These are phyloP conservation scores for Caenorhabditis brenneri DNA, from an alignment of 1,140 invertebrate species.

Conservation along the genomic window DNA sequence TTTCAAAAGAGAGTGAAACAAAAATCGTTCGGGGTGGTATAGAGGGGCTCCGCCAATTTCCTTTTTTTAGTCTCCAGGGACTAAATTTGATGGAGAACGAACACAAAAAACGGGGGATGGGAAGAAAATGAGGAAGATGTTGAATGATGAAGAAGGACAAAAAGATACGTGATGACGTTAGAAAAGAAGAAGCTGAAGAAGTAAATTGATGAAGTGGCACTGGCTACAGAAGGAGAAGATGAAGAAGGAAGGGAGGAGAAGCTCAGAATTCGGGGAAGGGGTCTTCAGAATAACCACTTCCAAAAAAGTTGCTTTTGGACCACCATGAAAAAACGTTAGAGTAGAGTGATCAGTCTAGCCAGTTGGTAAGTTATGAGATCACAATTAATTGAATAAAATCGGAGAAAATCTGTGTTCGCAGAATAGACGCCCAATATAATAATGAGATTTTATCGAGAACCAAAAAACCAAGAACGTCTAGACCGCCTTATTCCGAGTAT, in stretches of 20 bases:
- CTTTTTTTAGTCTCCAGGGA: not conserved
- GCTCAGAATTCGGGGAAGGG: too few species aligned
- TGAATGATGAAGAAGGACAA: not conserved
- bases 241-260: not conserved
- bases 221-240: not conserved
- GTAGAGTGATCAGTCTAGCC: too few species aligned
- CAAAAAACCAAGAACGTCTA: not conserved
- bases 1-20: not conserved
- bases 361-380: too few species aligned
- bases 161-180: not conserved
- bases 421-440: too few species aligned
- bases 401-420: too few species aligned
- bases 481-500: too few species aligned
- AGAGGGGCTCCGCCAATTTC: not conserved
- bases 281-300: too few species aligned
- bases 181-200: not conserved
- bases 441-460: not conserved
- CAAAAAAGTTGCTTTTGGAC: too few species aligned
- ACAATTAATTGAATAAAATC: too few species aligned
- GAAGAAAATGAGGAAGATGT: not conserved
- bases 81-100: not conserved
- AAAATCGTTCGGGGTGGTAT: not conserved
- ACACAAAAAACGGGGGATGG: not conserved
- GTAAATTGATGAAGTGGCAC: not conserved
- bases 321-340: too few species aligned